A percentile compares a stretch with the other conserved stretches of the same genome.
Conservation (phyloP, 2,113 vertebrate genomes). For the Urocynchramus pylzowi region DNA sequence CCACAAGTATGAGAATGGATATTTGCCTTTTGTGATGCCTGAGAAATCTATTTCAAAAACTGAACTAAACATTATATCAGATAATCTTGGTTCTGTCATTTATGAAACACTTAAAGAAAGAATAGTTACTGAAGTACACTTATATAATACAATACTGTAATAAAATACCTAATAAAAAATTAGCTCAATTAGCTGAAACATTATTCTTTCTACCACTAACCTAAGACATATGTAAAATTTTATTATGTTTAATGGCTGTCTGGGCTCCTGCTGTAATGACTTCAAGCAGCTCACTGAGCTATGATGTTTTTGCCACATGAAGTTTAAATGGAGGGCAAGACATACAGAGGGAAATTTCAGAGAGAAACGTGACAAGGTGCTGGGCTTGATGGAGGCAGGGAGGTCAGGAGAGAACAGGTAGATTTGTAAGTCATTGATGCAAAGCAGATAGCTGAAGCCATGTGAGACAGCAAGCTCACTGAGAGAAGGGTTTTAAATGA, state of each 20-base stretch:
- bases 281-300: slow-evolving; percentile 48
- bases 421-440: slow-evolving; percentile 58
- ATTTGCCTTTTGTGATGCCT: neutral
- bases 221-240: slow-evolving; percentile 47
- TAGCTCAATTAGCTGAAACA: slow-evolving; percentile 44
- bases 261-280: slow-evolving; percentile 23
- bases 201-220: slow-evolving; percentile 55
- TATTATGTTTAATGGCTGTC: slow-evolving; percentile 49
- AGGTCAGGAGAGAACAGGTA: slow-evolving; percentile 39
- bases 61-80: neutral
- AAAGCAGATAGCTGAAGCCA: slow-evolving; percentile 41
- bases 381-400: neutral
- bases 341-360: slow-evolving; percentile 34
- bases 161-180: slow-evolving; percentile 47
- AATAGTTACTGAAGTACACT: neutral
- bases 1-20: neutral
- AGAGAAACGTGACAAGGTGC: neutral
- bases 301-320: slow-evolving; percentile 37
- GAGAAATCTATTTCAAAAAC: neutral
- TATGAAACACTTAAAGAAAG: slow-evolving; percentile 4
- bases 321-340: slow-evolving; percentile 51
- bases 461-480: neutral
- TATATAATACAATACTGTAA: slow-evolving; percentile 13
- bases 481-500: slow-evolving; percentile 34
- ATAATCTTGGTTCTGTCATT: neutral